Evolutionary conservation across 1,140 invertebrate species (phyloP), one percentile per base, ranked within the genome.

Genomic region (Drosophila nasuta): DNA sequence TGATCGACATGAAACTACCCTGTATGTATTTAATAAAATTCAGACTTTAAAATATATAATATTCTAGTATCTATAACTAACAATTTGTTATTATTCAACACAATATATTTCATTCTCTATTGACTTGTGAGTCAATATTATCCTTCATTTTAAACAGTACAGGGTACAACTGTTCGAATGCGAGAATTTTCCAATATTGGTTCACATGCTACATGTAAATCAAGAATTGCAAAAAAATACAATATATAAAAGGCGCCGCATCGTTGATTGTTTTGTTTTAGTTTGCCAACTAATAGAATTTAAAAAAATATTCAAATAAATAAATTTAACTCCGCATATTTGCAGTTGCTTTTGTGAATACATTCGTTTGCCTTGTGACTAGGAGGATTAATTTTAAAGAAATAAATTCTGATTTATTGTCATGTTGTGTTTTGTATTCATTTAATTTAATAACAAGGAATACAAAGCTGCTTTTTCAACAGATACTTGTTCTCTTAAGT

Each of bases 171-270:
- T n/a, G 17, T 48, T 51, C 10, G 48, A 51, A 3, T 25, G 11
- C 48, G 28, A 33, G 41, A 43, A 43, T 43, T 33, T 52, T 52
- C 5, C 28, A 52, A 33, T 52, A 52, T 52, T 52, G 11, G 28
- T 33, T n/a, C 51, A 33, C 51, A 52, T 52, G 51, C 6, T 33
- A 13, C 25, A 33, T 28, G 28, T 52, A 52, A 52, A 52, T 52
- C 25, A 52, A n/a, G 51, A 13, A 7, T 13, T 6, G 28, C n/a
- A 13, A n/a, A 52, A 51, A 30, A 51, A n/a, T 51, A 5, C 25
- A 3, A 4, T 6, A 13, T 11, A 20, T 30, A 52, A 13, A 52
- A 25, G 20, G 20, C 11, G 51, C 11, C n/a, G 1, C 17, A 4
- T 49, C 25, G 17, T 25, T 11, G 15, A 3, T 28, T n/a, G 6